A percentile compares a stretch with the other conserved stretches of the same genome.
These are phyloP conservation scores for Tragelaphus scriptus DNA, from an alignment of 2,113 vertebrate species.

Conservation along the genomic window DNA sequence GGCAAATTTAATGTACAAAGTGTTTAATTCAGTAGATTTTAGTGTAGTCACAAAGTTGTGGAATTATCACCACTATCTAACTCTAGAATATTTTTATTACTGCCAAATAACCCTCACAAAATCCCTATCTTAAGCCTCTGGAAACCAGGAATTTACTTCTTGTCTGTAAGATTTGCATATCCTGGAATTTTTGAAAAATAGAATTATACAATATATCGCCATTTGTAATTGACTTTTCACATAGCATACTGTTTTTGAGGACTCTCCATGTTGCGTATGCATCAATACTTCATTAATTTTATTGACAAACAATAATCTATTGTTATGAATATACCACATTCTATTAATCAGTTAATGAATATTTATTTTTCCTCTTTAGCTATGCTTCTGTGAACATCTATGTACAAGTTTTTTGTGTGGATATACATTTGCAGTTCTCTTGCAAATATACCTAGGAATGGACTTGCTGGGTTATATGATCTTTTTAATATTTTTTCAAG, in stretches of 20 bases:
- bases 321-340: not conserved
- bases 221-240: not conserved
- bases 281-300: not conserved
- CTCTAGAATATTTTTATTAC: not conserved
- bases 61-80: not conserved
- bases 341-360: not conserved
- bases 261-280: not conserved
- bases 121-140: not conserved
- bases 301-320: not conserved
- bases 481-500: not conserved
- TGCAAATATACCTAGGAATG: not conserved
- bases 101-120: not conserved
- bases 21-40: not conserved
- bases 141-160: not conserved
- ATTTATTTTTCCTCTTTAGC: not conserved
- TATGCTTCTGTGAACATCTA: not conserved
- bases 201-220: not conserved
- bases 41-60: not conserved
- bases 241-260: not conserved
- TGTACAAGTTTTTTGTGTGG: not conserved
- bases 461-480: not conserved
- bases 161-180: not conserved
- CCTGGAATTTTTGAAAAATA: not conserved
- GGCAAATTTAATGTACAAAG: not conserved
- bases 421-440: not conserved